A percentile compares a stretch with the other conserved stretches of the same genome.
Evolutionary conservation across 2,113 vertebrate species (phyloP).

Genomic region (Anseranas semipalmata): DNA sequence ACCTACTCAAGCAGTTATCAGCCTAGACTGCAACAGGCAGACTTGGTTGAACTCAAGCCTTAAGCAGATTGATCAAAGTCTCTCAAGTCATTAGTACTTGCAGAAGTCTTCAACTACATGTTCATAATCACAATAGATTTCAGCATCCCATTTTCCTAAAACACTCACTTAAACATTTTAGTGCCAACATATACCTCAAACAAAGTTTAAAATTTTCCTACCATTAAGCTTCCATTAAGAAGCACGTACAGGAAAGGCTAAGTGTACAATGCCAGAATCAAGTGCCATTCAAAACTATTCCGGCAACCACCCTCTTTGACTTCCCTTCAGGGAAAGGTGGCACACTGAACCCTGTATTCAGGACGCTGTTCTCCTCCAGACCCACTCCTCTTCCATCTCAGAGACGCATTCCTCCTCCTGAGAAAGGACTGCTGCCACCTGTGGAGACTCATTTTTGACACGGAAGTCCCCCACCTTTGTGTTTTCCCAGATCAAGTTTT

Average conservation of each 20-base stretch:
- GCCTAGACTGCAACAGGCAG: not conserved
- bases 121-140: not conserved
- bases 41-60: not conserved
- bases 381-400: not conserved
- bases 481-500: not conserved
- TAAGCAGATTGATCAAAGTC: not conserved
- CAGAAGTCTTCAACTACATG: not conserved
- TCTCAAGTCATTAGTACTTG: not conserved
- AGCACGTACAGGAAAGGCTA: not conserved
- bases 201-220: not conserved
- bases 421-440: not conserved
- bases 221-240: not conserved
- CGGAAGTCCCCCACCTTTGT: not conserved
- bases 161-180: not conserved
- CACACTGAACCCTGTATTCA: not conserved
- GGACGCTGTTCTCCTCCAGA: not conserved
- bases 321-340: not conserved
- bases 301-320: not conserved
- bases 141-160: not conserved
- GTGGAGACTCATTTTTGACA: not conserved
- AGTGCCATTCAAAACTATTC: not conserved
- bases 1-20: not conserved
- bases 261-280: not conserved
- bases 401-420: not conserved
- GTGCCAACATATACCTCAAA: not conserved